Evolutionary conservation across 2,888 invertebrate genomes (phyloP).

Genomic region (Stictocephala bisonia): DNA sequence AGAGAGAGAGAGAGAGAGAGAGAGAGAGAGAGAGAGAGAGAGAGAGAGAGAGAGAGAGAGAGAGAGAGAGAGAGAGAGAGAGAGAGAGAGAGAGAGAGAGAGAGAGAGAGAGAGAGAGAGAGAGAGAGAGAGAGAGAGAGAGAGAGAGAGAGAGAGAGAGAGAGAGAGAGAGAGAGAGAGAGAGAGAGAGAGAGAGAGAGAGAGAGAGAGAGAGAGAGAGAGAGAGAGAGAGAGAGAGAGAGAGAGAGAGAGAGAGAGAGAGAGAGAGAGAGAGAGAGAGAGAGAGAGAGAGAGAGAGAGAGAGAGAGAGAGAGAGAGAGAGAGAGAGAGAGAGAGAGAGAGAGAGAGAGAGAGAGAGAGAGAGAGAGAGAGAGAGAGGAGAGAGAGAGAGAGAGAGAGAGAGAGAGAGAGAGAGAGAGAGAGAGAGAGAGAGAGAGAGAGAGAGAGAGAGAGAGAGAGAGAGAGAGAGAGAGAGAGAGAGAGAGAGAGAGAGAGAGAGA

Average conservation of each 20-base stretch:
- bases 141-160: neutral
- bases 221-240: neutral
- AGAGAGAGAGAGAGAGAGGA: slow-evolving; percentile 6
- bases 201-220: neutral
- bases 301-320: neutral
- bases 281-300: neutral
- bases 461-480: neutral
- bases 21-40: neutral
- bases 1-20: neutral
- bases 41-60: neutral
- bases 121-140: slow-evolving; percentile 1
- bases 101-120: slow-evolving; percentile 20
- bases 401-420: neutral
- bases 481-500: neutral
- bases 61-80: slow-evolving; percentile 1
- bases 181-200: neutral
- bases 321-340: slow-evolving; percentile 10
- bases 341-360: slow-evolving; percentile 28
- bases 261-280: neutral
- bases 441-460: neutral
- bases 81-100: slow-evolving; percentile 20
- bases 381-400: neutral
- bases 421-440: neutral
- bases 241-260: neutral
- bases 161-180: neutral